These are phyloP conservation scores for Biston stratarius DNA, from an alignment of 2,888 invertebrate species.

Conservation along the genomic window DNA sequence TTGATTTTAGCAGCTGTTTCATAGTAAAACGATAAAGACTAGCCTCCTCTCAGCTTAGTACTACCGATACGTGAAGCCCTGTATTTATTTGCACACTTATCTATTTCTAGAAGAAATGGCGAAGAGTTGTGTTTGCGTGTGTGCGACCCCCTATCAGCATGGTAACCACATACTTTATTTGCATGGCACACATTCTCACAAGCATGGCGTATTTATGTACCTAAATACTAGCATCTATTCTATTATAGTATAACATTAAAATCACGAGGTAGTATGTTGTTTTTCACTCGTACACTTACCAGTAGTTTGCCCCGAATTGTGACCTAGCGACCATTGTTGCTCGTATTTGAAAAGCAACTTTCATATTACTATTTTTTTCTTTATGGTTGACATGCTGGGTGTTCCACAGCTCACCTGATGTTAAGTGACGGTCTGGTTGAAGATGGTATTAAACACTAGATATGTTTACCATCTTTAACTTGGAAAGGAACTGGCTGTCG, in stretches of 20 bases:
- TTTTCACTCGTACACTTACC: not conserved
- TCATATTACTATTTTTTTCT: too few relatives aligned
- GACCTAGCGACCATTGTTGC: not conserved
- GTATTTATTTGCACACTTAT: not conserved
- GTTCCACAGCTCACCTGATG: too few relatives aligned
- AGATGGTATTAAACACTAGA: too few relatives aligned
- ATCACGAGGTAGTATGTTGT: slow-evolving; percentile 1
- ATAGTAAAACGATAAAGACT: not conserved
- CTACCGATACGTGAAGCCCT: not conserved
- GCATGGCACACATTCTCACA: not conserved
- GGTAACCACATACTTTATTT: slow-evolving; percentile 55
- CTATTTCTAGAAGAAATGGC: slow-evolving; percentile 70
- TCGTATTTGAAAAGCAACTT: too few relatives aligned
- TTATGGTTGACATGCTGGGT: too few relatives aligned
- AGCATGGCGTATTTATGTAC: not conserved
- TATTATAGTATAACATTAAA: not conserved
- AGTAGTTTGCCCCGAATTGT: not conserved
- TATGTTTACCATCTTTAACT: too few relatives aligned
- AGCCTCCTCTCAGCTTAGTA: not conserved
- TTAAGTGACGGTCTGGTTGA: too few relatives aligned
- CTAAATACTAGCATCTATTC: not conserved
- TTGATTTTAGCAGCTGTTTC: too few relatives aligned
- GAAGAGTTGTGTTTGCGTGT: slow-evolving; percentile 60
- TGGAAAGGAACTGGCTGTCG: too few relatives aligned
- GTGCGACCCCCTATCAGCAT: slow-evolving; percentile 53